Conservation (phyloP, 2,888 invertebrate genomes). For the Trimorus sp. region DNA sequence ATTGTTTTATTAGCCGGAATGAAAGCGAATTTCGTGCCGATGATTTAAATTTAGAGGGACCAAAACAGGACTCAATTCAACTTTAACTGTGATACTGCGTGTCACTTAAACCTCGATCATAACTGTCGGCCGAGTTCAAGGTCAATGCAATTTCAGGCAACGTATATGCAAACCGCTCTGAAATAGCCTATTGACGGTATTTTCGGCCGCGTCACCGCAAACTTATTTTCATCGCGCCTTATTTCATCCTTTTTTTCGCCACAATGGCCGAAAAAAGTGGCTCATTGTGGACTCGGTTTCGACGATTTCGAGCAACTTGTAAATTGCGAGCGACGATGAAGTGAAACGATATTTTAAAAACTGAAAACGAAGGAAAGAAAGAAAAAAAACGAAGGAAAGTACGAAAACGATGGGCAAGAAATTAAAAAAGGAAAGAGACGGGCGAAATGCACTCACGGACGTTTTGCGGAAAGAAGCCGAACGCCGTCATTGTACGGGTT, state of each 20-base stretch:
- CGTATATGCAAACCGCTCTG: conserved; percentile 22
- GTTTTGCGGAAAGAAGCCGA: conserved; percentile 10
- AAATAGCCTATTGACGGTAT: background rate
- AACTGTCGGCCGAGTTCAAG: conserved; percentile 45
- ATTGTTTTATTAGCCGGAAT: conserved; percentile 41
- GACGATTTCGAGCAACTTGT: no score
- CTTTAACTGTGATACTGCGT: conserved; percentile 43
- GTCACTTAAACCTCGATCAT: conserved; percentile 51
- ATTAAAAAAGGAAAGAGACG: background rate
- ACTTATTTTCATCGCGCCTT: no score
- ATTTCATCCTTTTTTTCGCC: no score
- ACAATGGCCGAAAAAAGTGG: no score
- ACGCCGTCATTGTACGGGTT: background rate
- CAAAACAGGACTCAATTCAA: conserved; percentile 41
- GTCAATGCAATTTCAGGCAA: conserved; percentile 41
- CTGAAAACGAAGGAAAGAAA: no score
- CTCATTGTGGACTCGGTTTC: no score
- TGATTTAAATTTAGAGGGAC: conserved; percentile 43
- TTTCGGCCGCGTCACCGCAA: no score
- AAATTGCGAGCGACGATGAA: no score
- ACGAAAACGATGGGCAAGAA: no score
- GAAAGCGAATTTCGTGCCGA: conserved; percentile 34
- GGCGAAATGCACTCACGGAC: background rate
- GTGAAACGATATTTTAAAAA: no score
- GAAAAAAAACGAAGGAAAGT: no score